Evolutionary conservation across 2,113 vertebrate genomes (phyloP).

Genomic region (Struthidea cinerea): DNA sequence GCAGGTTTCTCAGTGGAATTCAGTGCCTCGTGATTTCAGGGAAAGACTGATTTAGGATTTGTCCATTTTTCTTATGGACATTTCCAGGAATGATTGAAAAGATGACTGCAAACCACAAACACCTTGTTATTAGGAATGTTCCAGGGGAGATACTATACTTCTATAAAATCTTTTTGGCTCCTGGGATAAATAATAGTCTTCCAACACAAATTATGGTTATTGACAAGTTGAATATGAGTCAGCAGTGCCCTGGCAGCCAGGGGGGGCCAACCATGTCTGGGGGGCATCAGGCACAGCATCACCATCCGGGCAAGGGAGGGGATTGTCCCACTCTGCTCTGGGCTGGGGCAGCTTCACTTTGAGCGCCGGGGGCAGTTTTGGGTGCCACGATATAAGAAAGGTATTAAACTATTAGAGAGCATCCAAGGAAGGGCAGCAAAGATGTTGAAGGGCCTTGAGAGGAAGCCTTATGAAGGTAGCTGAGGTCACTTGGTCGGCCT

Average conservation of each 20-base stretch:
- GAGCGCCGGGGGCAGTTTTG: rapidly evolving
- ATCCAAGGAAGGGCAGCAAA: not conserved
- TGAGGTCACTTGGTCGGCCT: not conserved
- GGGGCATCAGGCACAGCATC: not conserved
- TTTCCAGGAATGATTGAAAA: not conserved
- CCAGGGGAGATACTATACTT: not conserved
- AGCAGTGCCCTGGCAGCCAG: not conserved
- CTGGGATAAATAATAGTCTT: not conserved
- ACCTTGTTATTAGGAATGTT: not conserved
- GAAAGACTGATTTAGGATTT: not conserved
- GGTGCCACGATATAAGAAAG: not conserved
- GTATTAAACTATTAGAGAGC: not conserved
- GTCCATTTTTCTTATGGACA: not conserved
- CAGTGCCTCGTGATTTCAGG: not conserved
- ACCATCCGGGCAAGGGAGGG: rapidly evolving
- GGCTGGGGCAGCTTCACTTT: rapidly evolving
- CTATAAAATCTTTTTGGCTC: not conserved
- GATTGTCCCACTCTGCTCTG: not conserved
- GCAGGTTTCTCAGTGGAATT: not conserved
- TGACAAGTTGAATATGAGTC: not conserved
- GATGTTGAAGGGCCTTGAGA: not conserved
- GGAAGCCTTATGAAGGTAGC: rapidly evolving
- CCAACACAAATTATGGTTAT: not conserved
- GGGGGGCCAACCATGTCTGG: rapidly evolving
- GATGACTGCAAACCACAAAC: not conserved